Percentiles rank a stretch among this genome's conserved stretches.
Evolutionary conservation across 2,888 invertebrate genomes (phyloP).

Genomic region (Thymelicus lineola): DNA sequence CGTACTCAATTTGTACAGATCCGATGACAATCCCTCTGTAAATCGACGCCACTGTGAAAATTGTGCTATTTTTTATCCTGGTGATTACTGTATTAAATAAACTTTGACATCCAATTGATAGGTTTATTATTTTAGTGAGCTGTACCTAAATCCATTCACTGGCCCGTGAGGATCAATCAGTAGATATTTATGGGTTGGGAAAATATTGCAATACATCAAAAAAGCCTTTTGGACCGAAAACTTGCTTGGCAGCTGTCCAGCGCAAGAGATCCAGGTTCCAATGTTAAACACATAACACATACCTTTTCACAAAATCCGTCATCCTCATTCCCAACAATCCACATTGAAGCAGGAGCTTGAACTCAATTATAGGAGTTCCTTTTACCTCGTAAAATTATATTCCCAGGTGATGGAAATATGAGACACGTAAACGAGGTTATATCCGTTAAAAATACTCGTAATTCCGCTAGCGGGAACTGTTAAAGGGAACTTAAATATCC

Average conservation of each 20-base stretch:
- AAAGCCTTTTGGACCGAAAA: too few species aligned
- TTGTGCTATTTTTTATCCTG: conserved; percentile 17
- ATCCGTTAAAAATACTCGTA: conserved; percentile 5
- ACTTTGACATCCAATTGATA: conserved; percentile 8
- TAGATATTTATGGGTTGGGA: too few species aligned
- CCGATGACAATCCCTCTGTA: conserved; percentile 27
- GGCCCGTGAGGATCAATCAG: too few species aligned
- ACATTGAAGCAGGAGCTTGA: too few species aligned
- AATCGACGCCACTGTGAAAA: conserved; percentile 13
- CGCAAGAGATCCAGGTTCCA: too few species aligned
- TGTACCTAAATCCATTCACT: too few species aligned
- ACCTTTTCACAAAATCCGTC: too few species aligned
- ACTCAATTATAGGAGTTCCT: not conserved
- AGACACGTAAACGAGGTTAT: conserved; percentile 1
- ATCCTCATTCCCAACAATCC: too few species aligned
- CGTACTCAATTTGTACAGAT: conserved; percentile 33
- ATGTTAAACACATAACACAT: too few species aligned
- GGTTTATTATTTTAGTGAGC: not conserved
- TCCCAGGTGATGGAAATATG: not conserved
- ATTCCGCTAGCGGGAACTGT: conserved; percentile 7
- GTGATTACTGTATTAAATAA: not conserved
- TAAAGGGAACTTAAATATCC: conserved; percentile 13
- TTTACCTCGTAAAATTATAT: not conserved
- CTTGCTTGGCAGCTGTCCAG: too few species aligned
- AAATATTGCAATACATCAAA: too few species aligned